Conservation (phyloP, 2,888 invertebrate species). For the Habroteleia sp. region DNA sequence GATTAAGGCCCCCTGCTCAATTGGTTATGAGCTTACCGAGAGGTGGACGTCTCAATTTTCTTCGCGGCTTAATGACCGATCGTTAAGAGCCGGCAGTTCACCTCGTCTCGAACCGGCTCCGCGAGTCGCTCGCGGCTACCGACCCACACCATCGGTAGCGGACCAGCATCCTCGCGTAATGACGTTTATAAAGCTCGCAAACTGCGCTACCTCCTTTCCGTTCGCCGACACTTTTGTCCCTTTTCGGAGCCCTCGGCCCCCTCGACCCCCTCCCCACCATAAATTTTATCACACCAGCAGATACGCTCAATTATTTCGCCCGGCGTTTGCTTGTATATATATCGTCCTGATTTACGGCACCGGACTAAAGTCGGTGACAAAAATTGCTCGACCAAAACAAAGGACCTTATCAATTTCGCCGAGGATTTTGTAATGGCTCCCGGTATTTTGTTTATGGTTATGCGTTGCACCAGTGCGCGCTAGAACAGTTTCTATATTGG, state of each 20-base stretch:
- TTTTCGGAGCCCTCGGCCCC: conserved; percentile 27
- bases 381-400: conserved; percentile 39
- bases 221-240: conserved; percentile 45
- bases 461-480: too few species aligned
- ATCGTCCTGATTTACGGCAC: conserved; percentile 28
- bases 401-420: conserved; percentile 26
- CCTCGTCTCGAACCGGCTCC: conserved; percentile 73
- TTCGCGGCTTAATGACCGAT: conserved; percentile 79
- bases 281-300: conserved; percentile 55
- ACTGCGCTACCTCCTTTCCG: conserved; percentile 49
- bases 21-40: conserved; percentile 67
- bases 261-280: conserved; percentile 17
- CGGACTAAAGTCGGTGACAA: conserved; percentile 24
- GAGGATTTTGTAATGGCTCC: conserved; percentile 28
- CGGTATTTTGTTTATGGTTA: conserved; percentile 30
- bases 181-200: conserved; percentile 67
- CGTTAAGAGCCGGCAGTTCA: conserved; percentile 74
- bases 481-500: too few species aligned
- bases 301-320: conserved; percentile 55
- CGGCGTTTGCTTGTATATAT: conserved; percentile 32
- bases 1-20: conserved; percentile 72
- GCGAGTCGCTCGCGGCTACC: conserved; percentile 61
- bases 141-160: conserved; percentile 42
- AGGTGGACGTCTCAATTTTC: conserved; percentile 78
- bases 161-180: conserved; percentile 69